Evolutionary conservation across 2,888 invertebrate species (phyloP).

Genomic region (Xestia xanthographa): DNA sequence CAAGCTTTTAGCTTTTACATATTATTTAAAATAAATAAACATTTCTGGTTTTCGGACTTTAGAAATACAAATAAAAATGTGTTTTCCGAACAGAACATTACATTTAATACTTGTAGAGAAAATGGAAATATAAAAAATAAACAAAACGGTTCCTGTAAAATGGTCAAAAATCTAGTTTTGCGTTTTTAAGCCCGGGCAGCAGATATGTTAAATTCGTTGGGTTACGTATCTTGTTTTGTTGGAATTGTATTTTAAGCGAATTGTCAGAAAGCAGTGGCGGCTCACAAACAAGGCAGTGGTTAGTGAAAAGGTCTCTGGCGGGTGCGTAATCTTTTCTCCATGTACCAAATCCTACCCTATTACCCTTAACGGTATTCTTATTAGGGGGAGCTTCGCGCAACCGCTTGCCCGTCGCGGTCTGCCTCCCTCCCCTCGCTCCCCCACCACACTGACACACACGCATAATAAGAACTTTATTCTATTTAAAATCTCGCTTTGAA

Average conservation of each 20-base stretch:
- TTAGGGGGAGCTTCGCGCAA: conserved; percentile 70
- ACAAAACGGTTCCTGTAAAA: not conserved
- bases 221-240: conserved; percentile 52
- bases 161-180: not conserved
- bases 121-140: not conserved
- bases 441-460: conserved; percentile 65
- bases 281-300: conserved; percentile 65
- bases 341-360: conserved; percentile 79
- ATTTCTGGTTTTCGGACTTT: not conserved
- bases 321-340: conserved; percentile 77
- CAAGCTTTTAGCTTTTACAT: not conserved
- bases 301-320: conserved; percentile 72
- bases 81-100: not conserved
- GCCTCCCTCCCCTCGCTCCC: conserved; percentile 22
- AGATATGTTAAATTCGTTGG: conserved; percentile 40
- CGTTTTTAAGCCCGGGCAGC: no score
- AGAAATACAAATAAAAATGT: not conserved
- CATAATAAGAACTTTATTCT: conserved; percentile 73
- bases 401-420: conserved; percentile 63
- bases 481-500: conserved; percentile 78
- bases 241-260: conserved; percentile 59
- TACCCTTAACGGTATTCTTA: conserved; percentile 79
- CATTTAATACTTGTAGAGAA: not conserved
- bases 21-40: not conserved
- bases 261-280: conserved; percentile 59